Base-by-base conservation (phyloP, 1,140 invertebrate species). In the Calliphora vicina region DNA sequence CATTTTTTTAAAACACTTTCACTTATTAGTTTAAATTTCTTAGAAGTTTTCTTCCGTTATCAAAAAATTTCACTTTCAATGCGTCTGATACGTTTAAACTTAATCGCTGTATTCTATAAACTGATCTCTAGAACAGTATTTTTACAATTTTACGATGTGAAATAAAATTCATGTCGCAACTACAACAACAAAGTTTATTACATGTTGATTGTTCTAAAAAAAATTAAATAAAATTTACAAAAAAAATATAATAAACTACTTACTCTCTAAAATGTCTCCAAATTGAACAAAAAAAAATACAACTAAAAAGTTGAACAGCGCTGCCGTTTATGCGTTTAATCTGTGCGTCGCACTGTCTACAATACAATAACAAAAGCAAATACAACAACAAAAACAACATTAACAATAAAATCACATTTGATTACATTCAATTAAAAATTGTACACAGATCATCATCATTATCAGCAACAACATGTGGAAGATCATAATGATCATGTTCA, bases 241-340 rank as follows among this genome's bases (percentile, higher is more conserved):
- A n/a, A 23, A 20, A n/a, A n/a, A n/a, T n/a, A n/a, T n/a, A n/a
- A 73, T 73, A 73, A 27, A 73, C 29, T 74, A 27, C 72, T 35
- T 27, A 35, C 74, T 78, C 74, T 25, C 74, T 43, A 23, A 78
- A 78, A 78, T 78, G 74, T 78, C 74, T 78, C 74, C 74, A 78
- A 78, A 78, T 45, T 78, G 45, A 12, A 35, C 35, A 35, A 57
- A 57, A 57, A 57, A 57, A n/a, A 57, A 0, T 57, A 57, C 50
- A 57, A 57, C 15, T 57, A 57, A 67, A 67, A 67, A 23, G n/a
- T 67, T 67, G 3, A 67, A 67, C 50, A 15, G 1, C 15, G 61
- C 61, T 23, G 50, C 50, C n/a, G 50, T 61, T 76, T 43, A 78
- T 78, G 74, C 74, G 74, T 78, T 45, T 78, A 78, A 78, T 78